Base-by-base conservation (phyloP, 2,113 vertebrate genomes). In the Zeus faber region DNA sequence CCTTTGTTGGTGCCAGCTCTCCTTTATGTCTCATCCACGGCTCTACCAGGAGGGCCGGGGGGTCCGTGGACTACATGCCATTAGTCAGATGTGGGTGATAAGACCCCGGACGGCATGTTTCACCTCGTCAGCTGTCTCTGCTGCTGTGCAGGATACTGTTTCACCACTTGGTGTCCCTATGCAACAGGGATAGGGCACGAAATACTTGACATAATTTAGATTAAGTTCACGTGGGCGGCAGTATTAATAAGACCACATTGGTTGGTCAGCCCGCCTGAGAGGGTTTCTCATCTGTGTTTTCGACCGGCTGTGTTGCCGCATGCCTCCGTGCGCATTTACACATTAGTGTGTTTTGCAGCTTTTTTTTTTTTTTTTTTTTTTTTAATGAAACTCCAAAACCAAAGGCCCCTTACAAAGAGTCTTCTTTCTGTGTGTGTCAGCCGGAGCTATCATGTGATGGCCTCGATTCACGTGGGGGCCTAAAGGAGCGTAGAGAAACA, bases 161-260 rank as follows among this genome's bases (percentile, higher is more conserved):
- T 20, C 26, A 61, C 84, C 87, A 83, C 83, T 25, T 53, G 80
- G 51, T 63, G 87, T 76, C 81, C 8, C 81, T 51, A 13, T 37
- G 31, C 8, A 18, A 62, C 70, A 65, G 55, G 35, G 46, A 49
- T 56, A 17, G 5, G n/a, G 16, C 11, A 46, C 21, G 7, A 1
- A 46, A n/a, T n/a, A n/a, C n/a, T n/a, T n/a, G n/a, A n/a, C n/a
- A n/a, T 35, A 11, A 11, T 9, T 35, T 35, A 1, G 9, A 10
- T 6, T 31, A 31, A 8, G 29, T 8, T 13, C 6, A 35, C 9
- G 31, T 35, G 3, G 3, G 14, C 9, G 9, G 9, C 14, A 35
- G 14, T 3, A 10, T 5, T 35, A n/a, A n/a, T 9, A 11, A 14
- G 31, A 25, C 17, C 11, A 44, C 24, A n/a, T n/a, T n/a, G n/a